Evolutionary conservation across 92 coral and sea anemone species (phyloP).

Genomic region (Epizoanthus fatuus): DNA sequence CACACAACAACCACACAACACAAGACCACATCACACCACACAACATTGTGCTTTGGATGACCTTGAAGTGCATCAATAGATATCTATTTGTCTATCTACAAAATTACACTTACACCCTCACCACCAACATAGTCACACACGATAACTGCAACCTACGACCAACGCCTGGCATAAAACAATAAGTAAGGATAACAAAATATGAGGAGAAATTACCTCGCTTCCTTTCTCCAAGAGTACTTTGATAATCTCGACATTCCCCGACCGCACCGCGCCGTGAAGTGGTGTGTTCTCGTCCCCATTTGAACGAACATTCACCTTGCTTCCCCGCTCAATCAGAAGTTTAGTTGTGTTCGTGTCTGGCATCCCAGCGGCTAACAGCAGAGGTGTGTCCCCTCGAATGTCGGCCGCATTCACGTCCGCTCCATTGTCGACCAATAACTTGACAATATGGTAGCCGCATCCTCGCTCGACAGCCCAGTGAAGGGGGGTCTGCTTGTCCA

Average conservation of each 20-base stretch:
- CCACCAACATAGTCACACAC: too few relatives aligned
- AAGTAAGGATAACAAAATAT: neutral
- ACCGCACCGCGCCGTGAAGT: slow-evolving; percentile 14
- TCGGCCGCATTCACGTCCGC: slow-evolving; percentile 38
- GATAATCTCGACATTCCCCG: slow-evolving; percentile 24
- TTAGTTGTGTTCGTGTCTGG: slow-evolving; percentile 38
- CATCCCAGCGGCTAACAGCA: slow-evolving; percentile 39
- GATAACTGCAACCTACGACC: too few relatives aligned
- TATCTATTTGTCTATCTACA: too few relatives aligned
- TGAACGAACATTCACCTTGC: slow-evolving; percentile 41
- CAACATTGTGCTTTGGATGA: too few relatives aligned
- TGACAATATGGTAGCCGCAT: slow-evolving; percentile 28
- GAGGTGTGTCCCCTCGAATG: slow-evolving; percentile 42
- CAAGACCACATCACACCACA: too few relatives aligned
- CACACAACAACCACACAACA: too few relatives aligned
- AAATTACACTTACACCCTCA: too few relatives aligned
- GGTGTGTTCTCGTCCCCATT: slow-evolving; percentile 37
- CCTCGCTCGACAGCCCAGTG: slow-evolving; percentile 46
- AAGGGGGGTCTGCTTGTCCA: slow-evolving; percentile 47
- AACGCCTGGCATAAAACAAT: neutral
- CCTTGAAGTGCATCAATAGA: too few relatives aligned
- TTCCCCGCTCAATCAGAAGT: slow-evolving; percentile 36
- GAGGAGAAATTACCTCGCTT: slow-evolving; percentile 25
- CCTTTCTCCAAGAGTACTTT: slow-evolving; percentile 38
- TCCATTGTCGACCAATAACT: slow-evolving; percentile 30